Base-by-base conservation (phyloP, 2,113 vertebrate genomes). In the Leptobrachium ailaonicum region DNA sequence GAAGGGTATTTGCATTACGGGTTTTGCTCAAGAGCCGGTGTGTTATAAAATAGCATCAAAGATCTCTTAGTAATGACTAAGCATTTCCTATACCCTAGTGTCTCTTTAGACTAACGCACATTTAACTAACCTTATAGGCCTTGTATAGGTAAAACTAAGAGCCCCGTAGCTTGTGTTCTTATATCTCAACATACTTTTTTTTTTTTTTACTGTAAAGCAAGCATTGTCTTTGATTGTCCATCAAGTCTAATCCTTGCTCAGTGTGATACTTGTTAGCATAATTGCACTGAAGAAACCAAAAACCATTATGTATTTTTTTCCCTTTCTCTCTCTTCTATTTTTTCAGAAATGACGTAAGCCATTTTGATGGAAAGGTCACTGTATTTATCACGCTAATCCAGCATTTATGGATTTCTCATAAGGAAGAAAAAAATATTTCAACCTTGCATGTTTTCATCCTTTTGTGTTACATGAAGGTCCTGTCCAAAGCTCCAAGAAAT, bases 141-240 rank as follows among this genome's bases (percentile, higher is more conserved):
- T 89, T 91, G 89, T 90, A 90, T 88, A 85, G 89, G 87, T 88
- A 66, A 67, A 84, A 82, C 86, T 92, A 93, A 93, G 91, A 90
- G 92, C 84, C 85, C 84, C 77, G 69, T 69, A 86, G 82, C 88
- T 85, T 82, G 76, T 85, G 80, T 83, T 86, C 88, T 89, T 84
- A 0, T 66, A 79, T 91, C 84, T 89, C 88, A 90, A 89, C 89
- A 91, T 90, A 91, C 92, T 88, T 94, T 32, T 32, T 32, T 32
- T 32, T 32, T 32, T 32, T 32, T 91, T 90, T 87, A 85, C 84
- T 85, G 87, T 86, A 88, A 87, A 91, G 84, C 85, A 88, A 91
- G 85, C 85, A 88, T 93, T 92, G 91, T 93, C 86, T 91, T 88
- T 92, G 90, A 92, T 89, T 94, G 92, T 93, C 92, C 90, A 91